Conservation (phyloP, 1,140 invertebrate genomes). For the Aphaenogaster rudis region DNA sequence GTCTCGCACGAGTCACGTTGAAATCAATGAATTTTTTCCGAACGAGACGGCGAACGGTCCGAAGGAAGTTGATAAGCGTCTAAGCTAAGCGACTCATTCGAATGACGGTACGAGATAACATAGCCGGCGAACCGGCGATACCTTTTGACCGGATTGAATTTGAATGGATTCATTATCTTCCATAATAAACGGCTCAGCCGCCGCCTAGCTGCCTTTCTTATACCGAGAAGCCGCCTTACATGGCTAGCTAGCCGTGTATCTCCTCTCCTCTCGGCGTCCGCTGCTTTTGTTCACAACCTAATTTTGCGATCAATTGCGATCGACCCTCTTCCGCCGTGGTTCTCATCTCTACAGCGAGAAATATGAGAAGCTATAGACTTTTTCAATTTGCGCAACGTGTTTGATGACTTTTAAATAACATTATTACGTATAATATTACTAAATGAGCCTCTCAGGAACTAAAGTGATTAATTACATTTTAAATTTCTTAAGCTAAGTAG, state of each 20-base stretch:
- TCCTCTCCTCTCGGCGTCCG: slow-evolving; percentile 29
- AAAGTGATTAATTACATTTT: neutral
- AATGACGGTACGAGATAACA: neutral
- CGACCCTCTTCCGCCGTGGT: slow-evolving; percentile 52
- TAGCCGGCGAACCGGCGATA: slow-evolving; percentile 19
- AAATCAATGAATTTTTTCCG: slow-evolving; percentile 16
- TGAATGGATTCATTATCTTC: slow-evolving; percentile 72
- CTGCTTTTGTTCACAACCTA: slow-evolving; percentile 68
- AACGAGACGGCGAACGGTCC: neutral
- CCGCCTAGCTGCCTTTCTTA: slow-evolving; percentile 20
- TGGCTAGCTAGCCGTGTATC: neutral
- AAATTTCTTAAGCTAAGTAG: neutral
- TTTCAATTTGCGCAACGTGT: neutral
- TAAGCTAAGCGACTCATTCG: slow-evolving; percentile 15
- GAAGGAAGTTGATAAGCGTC: slow-evolving; percentile 6
- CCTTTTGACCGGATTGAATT: slow-evolving; percentile 65
- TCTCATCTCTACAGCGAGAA: slow-evolving; percentile 10
- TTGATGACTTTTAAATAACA: neutral
- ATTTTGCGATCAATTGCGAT: slow-evolving; percentile 67
- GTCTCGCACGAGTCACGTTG: neutral
- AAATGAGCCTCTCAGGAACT: neutral
- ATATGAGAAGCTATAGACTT: neutral
- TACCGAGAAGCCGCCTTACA: slow-evolving; percentile 27
- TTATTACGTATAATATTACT: neutral
- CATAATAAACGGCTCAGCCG: slow-evolving; percentile 52